These are phyloP conservation scores for Hetaerina americana DNA, from an alignment of 1,140 invertebrate species.

Conservation along the genomic window DNA sequence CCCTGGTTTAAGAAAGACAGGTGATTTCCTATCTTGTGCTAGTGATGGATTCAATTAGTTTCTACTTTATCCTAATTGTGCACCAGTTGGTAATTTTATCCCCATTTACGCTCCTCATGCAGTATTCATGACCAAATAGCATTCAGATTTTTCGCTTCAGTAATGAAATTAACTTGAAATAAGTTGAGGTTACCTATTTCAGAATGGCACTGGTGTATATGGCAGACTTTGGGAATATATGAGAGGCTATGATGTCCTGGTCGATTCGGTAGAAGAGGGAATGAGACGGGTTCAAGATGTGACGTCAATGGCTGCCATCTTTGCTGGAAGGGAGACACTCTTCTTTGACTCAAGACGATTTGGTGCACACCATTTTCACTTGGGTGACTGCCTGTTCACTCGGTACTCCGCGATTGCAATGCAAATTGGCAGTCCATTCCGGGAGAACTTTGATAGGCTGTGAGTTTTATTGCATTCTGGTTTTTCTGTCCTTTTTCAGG, in stretches of 20 bases:
- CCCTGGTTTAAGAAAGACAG: too few species aligned
- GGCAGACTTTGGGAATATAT: conserved; percentile 46
- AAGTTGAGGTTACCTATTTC: neutral
- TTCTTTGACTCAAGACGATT: conserved; percentile 55
- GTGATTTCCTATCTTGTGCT: too few species aligned
- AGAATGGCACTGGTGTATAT: conserved; percentile 61
- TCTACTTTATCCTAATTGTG: conserved; percentile 10
- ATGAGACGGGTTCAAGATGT: conserved; percentile 41
- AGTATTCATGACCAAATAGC: neutral
- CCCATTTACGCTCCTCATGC: too few species aligned
- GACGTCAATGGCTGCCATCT: conserved; percentile 36
- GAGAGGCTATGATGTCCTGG: conserved; percentile 41
- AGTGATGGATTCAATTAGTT: neutral
- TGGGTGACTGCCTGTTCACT: conserved; percentile 56
- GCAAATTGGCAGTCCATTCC: conserved; percentile 54
- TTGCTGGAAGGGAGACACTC: conserved; percentile 53
- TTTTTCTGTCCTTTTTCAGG: neutral
- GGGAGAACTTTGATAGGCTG: conserved; percentile 53
- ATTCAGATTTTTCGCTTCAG: neutral
- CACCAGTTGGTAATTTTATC: too few species aligned
- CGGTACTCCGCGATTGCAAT: conserved; percentile 57
- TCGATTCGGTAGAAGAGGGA: conserved; percentile 46
- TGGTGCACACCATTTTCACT: conserved; percentile 52
- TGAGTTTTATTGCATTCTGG: conserved; percentile 27
- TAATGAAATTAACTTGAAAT: neutral